Evolutionary conservation across 2,113 vertebrate genomes (phyloP), one percentile per base, ranked within the genome.

Genomic region (Spermophilus dauricus): DNA sequence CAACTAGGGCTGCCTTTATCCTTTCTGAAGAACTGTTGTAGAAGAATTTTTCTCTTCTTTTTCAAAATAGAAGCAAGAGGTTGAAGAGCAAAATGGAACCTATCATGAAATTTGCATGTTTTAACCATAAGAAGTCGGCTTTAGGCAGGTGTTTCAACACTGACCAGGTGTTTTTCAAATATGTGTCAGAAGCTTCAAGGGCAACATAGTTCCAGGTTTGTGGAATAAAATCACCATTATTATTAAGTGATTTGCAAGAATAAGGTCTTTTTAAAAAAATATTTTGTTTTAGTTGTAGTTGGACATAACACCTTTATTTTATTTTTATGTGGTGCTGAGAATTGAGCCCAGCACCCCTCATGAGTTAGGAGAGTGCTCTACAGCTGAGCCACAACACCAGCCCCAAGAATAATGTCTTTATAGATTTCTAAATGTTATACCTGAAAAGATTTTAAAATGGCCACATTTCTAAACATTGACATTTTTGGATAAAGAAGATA

Each of bases 11-110:
- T 81, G 28, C 24, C 45, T 90, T 56, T n/a, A 42, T 93, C 45
- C 37, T 88, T 93, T 42, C 67, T 95, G 18, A 93, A 91, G 48
- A 94, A 70, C 26, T 82, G 9, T 86, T 97, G 84, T 87, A 75
- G 67, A 4, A 84, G 10, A 92, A 89, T 75, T 24, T 85, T 63
- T 9, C 37, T 56, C 65, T 58, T 94, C 20, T 58, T 95, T 80
- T 56, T 53, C 32, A 81, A 94, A 94, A 63, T 37, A 63, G 45
- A 95, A 96, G 51, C 32, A 93, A 45, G 37, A 78, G 13, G 17
- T 76, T 94, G 67, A 90, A 94, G 48, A 81, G 5, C 9, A 77
- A 53, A 86, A 14, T n/a, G 58, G 45, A 86, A 76, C 48, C 65
- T 42, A 85, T 24, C 4, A 48, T 90, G 26, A 58, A 89, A 88